Conservation (phyloP, 2,113 vertebrate species). For the Rana temporaria region DNA sequence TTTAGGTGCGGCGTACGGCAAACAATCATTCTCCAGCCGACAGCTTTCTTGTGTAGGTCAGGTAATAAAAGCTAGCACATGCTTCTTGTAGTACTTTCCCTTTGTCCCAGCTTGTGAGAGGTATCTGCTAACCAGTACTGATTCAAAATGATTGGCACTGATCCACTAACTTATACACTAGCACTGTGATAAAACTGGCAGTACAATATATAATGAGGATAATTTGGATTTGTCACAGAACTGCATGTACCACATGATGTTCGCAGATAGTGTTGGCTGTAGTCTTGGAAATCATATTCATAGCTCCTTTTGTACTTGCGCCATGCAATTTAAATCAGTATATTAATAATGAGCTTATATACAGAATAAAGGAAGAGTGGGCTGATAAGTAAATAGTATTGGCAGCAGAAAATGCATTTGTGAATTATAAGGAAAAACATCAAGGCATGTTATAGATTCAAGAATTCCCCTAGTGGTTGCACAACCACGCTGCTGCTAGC, state of each 20-base stretch:
- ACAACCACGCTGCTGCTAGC: neutral
- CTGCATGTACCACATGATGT: neutral
- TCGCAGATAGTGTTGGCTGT: neutral
- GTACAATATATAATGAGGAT: neutral
- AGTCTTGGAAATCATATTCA: neutral
- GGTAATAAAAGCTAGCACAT: too few relatives aligned
- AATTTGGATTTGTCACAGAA: neutral
- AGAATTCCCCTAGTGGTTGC: too few relatives aligned
- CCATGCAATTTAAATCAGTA: neutral
- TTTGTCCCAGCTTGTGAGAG: too few relatives aligned
- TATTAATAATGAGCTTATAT: neutral
- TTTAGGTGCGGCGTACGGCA: too few relatives aligned
- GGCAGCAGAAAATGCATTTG: neutral
- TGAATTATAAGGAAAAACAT: neutral
- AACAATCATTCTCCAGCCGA: too few relatives aligned
- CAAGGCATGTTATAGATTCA: too few relatives aligned
- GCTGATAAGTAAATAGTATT: neutral
- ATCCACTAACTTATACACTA: neutral
- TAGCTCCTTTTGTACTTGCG: neutral
- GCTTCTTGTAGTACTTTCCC: too few relatives aligned
- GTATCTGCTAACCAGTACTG: too few relatives aligned
- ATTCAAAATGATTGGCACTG: too few relatives aligned
- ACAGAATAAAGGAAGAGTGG: neutral
- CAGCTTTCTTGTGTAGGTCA: too few relatives aligned
- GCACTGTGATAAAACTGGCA: neutral